Base-by-base conservation (phyloP, 2,888 invertebrate genomes). In the Bruchidius siliquastri region DNA sequence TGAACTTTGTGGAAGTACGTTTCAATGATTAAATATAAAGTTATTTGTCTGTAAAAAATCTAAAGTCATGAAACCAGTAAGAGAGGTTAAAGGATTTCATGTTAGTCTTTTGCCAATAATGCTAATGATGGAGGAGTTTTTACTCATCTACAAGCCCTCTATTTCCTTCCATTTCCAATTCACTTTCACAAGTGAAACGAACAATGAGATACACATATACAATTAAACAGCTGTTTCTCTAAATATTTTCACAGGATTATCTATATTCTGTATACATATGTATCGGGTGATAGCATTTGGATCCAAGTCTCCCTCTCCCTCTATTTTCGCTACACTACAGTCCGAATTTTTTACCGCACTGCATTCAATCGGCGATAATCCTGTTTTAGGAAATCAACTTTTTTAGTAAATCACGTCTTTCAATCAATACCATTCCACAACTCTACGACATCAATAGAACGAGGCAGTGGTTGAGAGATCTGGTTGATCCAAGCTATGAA, bases 161-260 rank as follows among this genome's bases (percentile, higher is more conserved):
- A 18, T 49, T 1, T 49, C 49, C 49, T 49, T n/a, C n/a, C 8
- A 18, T 13, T 49, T 49, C 8, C 13, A 49, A 13, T 13, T 49
- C 13, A 49, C 49, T 13, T 49, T 18, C 8, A 49, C 49, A 49
- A 49, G 8, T 26, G 26, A 26, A 26, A 26, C 26, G 13, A 49
- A 49, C 49, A 49, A 3, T 13, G 18, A 49, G 26, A 26, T 26
- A 26, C 1, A 49, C 49, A 49, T 49, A 49, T 13, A 49, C 26
- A 22, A 30, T 85, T 82, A 87, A 76, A 87, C 86, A 22, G 87
- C 84, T 71, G 87, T 86, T 83, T 87, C 87, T 76, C 85, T 83
- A 80, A 87, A 86, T 77, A 87, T 83, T 81, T 87, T 86, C 32
- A 86, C 83, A 13, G 87, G 85, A 77, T 85, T 85, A 77, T 86